Evolutionary conservation across 2,888 invertebrate species (phyloP).

Genomic region (Phyllotreta striolata): DNA sequence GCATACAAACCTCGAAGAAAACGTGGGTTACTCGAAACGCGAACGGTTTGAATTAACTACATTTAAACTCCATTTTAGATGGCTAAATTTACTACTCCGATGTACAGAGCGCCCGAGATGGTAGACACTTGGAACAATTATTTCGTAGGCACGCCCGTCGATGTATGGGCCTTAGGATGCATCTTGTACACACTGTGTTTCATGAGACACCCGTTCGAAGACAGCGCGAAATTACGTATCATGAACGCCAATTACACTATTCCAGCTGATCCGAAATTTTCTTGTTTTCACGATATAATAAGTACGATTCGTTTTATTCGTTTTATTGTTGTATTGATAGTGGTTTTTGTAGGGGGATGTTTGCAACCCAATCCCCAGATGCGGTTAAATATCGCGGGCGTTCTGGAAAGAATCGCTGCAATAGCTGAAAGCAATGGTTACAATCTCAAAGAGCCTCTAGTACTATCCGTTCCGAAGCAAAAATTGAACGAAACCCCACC

Average conservation of each 20-base stretch:
- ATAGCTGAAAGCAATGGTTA: constrained; percentile 87
- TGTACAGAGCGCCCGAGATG: constrained; percentile 99
- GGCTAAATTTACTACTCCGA: constrained; percentile 84
- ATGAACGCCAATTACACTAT: constrained; percentile 94
- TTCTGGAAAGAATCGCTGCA: constrained; percentile 87
- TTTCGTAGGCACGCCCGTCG: constrained; percentile 88
- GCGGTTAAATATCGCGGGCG: constrained; percentile 78
- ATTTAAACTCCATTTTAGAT: constrained; percentile 63
- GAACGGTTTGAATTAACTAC: background rate
- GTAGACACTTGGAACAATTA: constrained; percentile 97
- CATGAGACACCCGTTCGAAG: constrained; percentile 96
- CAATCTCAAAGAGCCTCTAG: constrained; percentile 80
- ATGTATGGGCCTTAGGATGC: constrained; percentile 98
- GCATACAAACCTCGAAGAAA: constrained; percentile 91
- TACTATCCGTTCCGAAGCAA: constrained; percentile 41
- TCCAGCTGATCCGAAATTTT: constrained; percentile 81
- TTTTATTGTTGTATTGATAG: constrained; percentile 46
- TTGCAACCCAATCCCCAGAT: constrained; percentile 83
- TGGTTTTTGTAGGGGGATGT: constrained; percentile 70
- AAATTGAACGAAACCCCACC: constrained; percentile 56
- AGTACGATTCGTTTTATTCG: constrained; percentile 65
- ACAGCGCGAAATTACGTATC: constrained; percentile 93
- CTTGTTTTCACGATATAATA: constrained; percentile 89
- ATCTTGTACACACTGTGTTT: constrained; percentile 91
- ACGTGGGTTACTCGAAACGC: constrained; percentile 65